These are phyloP conservation scores for Patella pellucida DNA, from an alignment of 2,888 invertebrate genomes.

Conservation along the genomic window DNA sequence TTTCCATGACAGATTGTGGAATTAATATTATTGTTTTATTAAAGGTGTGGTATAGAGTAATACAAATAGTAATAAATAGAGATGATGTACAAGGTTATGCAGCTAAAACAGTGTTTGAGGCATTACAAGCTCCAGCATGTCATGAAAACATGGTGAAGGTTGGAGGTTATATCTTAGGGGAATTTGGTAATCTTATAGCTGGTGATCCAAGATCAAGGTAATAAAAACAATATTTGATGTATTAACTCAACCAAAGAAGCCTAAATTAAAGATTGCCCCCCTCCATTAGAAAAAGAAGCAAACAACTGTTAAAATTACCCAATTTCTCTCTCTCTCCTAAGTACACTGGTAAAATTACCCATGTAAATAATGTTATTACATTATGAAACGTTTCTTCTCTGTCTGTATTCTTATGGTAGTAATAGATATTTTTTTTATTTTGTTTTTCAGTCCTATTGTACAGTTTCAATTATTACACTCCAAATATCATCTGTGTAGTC, in stretches of 20 bases:
- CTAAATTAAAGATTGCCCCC: too few relatives aligned
- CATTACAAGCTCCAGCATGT: conserved; percentile 97
- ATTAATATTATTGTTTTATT: background rate
- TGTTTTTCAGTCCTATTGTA: conserved; percentile 84
- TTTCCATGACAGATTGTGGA: too few relatives aligned
- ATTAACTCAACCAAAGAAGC: too few relatives aligned
- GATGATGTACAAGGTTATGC: conserved; percentile 99
- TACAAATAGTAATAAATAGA: conserved; percentile 98
- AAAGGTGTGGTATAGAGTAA: conserved; percentile 93
- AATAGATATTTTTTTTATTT: background rate
- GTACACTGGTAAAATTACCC: too few relatives aligned
- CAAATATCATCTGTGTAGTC: conserved; percentile 97
- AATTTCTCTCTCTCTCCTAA: too few relatives aligned
- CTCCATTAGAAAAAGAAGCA: background rate
- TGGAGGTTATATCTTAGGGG: conserved; percentile 98
- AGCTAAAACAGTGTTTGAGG: conserved; percentile 99
- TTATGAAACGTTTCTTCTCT: too few relatives aligned
- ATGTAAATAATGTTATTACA: too few relatives aligned
- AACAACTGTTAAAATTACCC: too few relatives aligned
- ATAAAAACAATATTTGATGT: conserved; percentile 2
- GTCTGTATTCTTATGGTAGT: too few relatives aligned
- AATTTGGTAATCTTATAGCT: conserved; percentile 99
- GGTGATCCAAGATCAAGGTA: conserved; percentile 91
- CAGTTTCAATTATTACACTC: conserved; percentile 99
- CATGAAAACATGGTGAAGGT: conserved; percentile 99